These are phyloP conservation scores for Pipistrellus pipistrellus DNA, from an alignment of 2,797 vertebrate genomes.

Conservation along the genomic window DNA sequence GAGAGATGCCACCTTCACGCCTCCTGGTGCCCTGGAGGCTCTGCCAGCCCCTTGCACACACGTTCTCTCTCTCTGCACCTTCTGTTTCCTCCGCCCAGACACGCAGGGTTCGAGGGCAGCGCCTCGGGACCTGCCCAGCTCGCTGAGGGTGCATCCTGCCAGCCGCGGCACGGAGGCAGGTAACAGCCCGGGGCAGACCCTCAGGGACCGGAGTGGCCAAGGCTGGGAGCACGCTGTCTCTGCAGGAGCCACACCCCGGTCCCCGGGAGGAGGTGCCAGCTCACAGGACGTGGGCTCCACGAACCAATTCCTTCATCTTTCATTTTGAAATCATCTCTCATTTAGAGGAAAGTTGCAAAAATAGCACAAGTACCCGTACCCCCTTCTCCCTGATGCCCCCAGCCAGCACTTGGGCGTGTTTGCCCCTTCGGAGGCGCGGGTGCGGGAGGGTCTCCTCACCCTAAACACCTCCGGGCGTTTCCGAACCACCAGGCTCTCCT, in stretches of 20 bases:
- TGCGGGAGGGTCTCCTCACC: background rate
- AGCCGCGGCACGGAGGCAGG: background rate
- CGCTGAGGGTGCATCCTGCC: background rate
- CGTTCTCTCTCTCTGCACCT: background rate
- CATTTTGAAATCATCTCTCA: background rate
- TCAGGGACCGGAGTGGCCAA: background rate
- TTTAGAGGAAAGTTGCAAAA: background rate
- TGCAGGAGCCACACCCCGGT: background rate
- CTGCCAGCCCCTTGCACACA: background rate
- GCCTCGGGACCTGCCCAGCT: background rate
- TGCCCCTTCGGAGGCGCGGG: background rate
- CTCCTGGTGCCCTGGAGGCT: background rate
- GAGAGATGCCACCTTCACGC: rapidly evolving
- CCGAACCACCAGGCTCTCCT: background rate
- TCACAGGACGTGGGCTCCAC: background rate
- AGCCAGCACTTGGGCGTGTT: background rate
- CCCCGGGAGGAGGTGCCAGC: background rate
- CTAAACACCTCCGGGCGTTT: no score
- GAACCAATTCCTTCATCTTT: background rate
- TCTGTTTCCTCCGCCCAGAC: background rate
- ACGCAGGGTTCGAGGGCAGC: background rate
- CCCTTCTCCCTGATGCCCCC: background rate
- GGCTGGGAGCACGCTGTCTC: background rate
- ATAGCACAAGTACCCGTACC: background rate
- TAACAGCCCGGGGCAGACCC: background rate